Evolutionary conservation across 2,888 invertebrate genomes (phyloP).

Genomic region (Lasioglossum leucozonium): DNA sequence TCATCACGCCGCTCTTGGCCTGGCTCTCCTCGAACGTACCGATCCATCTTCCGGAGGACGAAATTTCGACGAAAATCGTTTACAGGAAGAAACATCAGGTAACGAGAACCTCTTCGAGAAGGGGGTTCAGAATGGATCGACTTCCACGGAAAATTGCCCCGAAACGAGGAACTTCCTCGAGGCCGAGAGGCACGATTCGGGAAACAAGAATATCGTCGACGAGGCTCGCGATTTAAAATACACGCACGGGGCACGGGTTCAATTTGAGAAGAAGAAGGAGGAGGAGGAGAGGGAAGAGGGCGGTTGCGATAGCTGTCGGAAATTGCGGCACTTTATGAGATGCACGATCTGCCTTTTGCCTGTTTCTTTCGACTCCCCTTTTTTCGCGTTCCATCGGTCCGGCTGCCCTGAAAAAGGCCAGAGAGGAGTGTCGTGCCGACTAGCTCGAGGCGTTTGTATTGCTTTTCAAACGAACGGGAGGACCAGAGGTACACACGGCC

Average conservation of each 20-base stretch:
- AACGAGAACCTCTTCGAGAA: neutral
- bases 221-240: conserved; percentile 59
- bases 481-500: conserved; percentile 46
- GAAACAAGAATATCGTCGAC: neutral
- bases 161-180: neutral
- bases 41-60: conserved; percentile 28
- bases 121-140: neutral
- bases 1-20: conserved; percentile 32
- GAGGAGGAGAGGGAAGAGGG: conserved; percentile 20
- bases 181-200: neutral
- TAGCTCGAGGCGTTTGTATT: conserved; percentile 65
- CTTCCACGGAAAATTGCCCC: neutral
- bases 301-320: conserved; percentile 62
- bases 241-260: conserved; percentile 31
- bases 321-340: conserved; percentile 73
- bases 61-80: conserved; percentile 24
- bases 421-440: conserved; percentile 31
- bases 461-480: conserved; percentile 63
- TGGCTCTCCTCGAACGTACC: conserved; percentile 10
- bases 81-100: conserved; percentile 22
- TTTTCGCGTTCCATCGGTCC: conserved; percentile 23
- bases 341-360: conserved; percentile 57
- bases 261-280: conserved; percentile 30
- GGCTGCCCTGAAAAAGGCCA: conserved; percentile 15
- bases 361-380: conserved; percentile 62